phyloP scores from a whole-genome alignment of 2,888 invertebrate species.

The Drosophila pseudotalamancana region DNA sequence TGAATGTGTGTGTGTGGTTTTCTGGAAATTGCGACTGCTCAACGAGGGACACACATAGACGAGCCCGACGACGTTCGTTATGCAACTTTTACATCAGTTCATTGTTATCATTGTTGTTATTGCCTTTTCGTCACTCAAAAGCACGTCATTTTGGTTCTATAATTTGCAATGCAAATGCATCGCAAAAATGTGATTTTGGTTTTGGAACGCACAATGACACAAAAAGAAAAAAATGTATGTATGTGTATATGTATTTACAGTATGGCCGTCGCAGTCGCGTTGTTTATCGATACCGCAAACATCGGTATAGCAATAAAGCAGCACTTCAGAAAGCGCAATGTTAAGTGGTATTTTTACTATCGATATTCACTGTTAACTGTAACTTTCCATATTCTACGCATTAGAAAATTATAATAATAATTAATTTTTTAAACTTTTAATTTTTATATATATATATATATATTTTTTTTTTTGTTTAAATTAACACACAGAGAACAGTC shows the following conservation, averaged over 20 bases:
- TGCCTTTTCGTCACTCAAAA: constrained; percentile 50
- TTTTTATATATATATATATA: no score
- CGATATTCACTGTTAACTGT: constrained; percentile 1
- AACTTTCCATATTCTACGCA: not conserved
- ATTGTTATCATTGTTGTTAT: constrained; percentile 60
- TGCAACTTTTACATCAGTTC: constrained; percentile 71
- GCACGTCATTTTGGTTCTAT: constrained; percentile 55
- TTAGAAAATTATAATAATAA: not conserved
- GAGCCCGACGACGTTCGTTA: constrained; percentile 67
- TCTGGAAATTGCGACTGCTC: constrained; percentile 75
- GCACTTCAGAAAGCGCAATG: not conserved
- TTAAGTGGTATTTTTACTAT: not conserved
- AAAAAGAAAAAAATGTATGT: constrained; percentile 71
- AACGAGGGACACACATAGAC: constrained; percentile 54
- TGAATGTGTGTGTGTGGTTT: constrained; percentile 49
- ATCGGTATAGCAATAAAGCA: constrained; percentile 19
- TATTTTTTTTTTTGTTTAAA: no score
- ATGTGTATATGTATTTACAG: constrained; percentile 64
- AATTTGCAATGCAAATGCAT: constrained; percentile 66
- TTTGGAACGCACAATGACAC: constrained; percentile 72
- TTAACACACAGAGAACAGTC: no score
- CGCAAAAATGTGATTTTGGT: constrained; percentile 68
- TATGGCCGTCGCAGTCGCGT: constrained; percentile 54
- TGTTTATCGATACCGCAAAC: constrained; percentile 35
- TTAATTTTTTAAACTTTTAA: no score